Evolutionary conservation across 2,888 invertebrate genomes (phyloP), one percentile per base, ranked within the genome.

Genomic region (Atethmia centrago): DNA sequence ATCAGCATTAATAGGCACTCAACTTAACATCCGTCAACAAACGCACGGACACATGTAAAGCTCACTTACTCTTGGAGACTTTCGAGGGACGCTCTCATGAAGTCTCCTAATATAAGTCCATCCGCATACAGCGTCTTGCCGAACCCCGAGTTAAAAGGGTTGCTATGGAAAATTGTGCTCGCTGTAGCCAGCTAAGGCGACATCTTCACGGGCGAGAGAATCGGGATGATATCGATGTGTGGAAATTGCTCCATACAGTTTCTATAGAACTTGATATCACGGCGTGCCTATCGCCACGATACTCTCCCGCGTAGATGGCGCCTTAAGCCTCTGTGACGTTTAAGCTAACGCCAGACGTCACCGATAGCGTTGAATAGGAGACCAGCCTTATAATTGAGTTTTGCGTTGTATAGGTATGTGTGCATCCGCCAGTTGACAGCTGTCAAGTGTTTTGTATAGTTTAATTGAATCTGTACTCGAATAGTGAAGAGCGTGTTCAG

Each of bases 401-500:
- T 61, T 25, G 8, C 12, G 8, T 12, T 49, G 36, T 40, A 28
- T 16, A n/a, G 7, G 16, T 16, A 53, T 72, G 36, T 58, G 64
- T 68, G 25, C 40, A 31, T 59, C 47, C 12, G 49, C 21, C 49
- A 25, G 56, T n/a, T 69, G 63, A 65, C 47, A 25, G 19, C 36
- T n/a, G n/a, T 74, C 61, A 58, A 47, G 53, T 56, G 65, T 58
- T n/a, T 74, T 61, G 68, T 51, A 51, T 25, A 53, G 47, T 62
- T 81, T 71, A 49, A 53, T 70, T 78, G 49, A 73, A 64, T 61
- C 53, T 61, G 40, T 71, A 77, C 40, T 80, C 45, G 42, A 63
- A 59, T 71, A 65, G 59, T 72, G 49, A 77, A 59, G 55, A 71
- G 61, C 45, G 25, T 65, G 71, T 77, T 74, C 61, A 74, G 75